Evolutionary conservation across 2,113 vertebrate genomes (phyloP), one percentile per base, ranked within the genome.

Genomic region (Amphiprion ocellaris): DNA sequence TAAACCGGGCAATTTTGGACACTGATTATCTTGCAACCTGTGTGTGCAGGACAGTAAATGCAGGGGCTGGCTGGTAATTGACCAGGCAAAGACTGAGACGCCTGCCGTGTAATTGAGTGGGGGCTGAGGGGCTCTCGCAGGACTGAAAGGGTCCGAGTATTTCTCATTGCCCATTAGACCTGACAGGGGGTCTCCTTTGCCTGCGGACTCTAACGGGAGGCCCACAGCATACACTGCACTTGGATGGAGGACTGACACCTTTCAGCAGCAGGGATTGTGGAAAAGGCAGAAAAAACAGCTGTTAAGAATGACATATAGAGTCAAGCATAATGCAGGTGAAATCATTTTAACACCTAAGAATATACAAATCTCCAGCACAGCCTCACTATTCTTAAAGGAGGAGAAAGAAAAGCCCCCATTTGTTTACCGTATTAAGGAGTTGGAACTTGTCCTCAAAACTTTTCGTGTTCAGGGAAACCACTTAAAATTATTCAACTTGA

Each of bases 31-130:
- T 59, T 77, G 71, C 77, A 87, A 91, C 89, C 92, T 89, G 88
- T 92, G 89, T 83, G 79, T 83, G 77, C 71, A 28, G 78, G 79
- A 87, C 85, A 83, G 83, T 91, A 94, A 93, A 93, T 91, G 92
- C 72, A 87, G 89, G 89, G 90, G 83, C 86, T 80, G 85, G 83
- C 81, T 90, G 83, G 91, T 94, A 95, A 95, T 94, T 94, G 92
- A 90, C 91, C 87, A 89, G 86, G 89, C 88, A 88, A 90, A 92
- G 91, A 85, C 90, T 73, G 89, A 93, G 92, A 89, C 86, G 91
- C 93, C 92, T 87, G 91, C 83, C 82, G 91, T 89, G 93, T 93
- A 94, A 93, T 93, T 93, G 93, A 92, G 86, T 78, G 62, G 90
- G 74, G 83, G 84, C 79, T 67, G 82, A 89, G 82, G 81, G 85